Percentiles rank a stretch among this genome's conserved stretches.
Evolutionary conservation across 2,888 invertebrate genomes (phyloP).

Genomic region (Athalia rosae): DNA sequence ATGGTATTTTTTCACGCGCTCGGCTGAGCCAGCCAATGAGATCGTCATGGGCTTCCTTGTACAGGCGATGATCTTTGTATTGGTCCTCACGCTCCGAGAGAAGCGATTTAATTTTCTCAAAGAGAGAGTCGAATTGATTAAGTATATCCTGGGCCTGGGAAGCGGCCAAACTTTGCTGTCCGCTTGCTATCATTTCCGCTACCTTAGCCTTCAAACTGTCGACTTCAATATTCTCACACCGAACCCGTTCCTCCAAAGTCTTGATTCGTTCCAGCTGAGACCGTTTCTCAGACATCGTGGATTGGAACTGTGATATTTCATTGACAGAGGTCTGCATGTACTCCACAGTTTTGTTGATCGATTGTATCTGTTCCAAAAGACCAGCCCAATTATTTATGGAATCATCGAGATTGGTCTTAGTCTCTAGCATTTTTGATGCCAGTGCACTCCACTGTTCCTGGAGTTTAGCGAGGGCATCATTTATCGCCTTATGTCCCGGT

Average conservation of each 20-base stretch:
- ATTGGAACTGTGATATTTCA: constrained; percentile 85
- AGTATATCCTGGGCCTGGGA: constrained; percentile 90
- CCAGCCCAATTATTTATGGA: constrained; percentile 94
- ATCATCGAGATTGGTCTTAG: constrained; percentile 90
- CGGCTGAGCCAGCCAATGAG: constrained; percentile 91
- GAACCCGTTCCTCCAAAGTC: constrained; percentile 89
- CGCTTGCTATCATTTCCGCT: constrained; percentile 88
- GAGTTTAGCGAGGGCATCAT: constrained; percentile 85
- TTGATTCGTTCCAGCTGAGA: constrained; percentile 90
- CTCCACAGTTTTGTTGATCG: constrained; percentile 87
- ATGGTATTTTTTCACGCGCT: constrained; percentile 92
- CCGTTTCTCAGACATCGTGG: constrained; percentile 90
- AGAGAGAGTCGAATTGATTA: constrained; percentile 87
- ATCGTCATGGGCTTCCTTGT: constrained; percentile 94
- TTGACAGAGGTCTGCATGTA: constrained; percentile 84
- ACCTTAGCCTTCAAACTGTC: constrained; percentile 90
- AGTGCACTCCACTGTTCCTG: constrained; percentile 94
- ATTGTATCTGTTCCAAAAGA: constrained; percentile 90
- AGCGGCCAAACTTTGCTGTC: constrained; percentile 89
- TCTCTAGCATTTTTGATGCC: constrained; percentile 91
- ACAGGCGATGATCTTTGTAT: constrained; percentile 90
- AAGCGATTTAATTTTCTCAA: constrained; percentile 83
- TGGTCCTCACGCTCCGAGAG: constrained; percentile 88
- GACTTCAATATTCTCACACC: constrained; percentile 92
- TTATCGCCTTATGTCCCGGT: constrained; percentile 90